phyloP scores from a whole-genome alignment of 2,113 vertebrate species.

The Lophochroa leadbeateri region DNA sequence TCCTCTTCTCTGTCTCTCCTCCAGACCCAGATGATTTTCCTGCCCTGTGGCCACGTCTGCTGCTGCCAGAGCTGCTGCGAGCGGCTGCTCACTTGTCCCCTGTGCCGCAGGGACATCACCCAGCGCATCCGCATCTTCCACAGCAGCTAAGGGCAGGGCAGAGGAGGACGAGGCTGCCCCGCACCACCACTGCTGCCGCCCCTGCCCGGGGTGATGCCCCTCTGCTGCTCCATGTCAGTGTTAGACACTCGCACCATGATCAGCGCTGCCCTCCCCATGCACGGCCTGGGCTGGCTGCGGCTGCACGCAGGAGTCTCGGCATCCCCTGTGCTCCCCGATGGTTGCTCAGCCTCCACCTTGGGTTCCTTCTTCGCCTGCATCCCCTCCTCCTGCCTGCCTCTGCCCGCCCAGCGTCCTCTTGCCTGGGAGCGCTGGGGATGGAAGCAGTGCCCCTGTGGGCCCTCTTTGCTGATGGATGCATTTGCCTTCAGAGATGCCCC shows the following conservation, averaged over 20 bases:
- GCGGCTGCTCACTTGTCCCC: conserved; percentile 82
- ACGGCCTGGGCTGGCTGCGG: neutral
- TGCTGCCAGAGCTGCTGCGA: conserved; percentile 88
- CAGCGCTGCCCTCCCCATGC: neutral
- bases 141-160: conserved; percentile 23
- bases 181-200: accelerated
- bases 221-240: neutral
- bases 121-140: conserved; percentile 88
- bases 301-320: neutral
- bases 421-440: neutral
- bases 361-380: accelerated
- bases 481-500: neutral
- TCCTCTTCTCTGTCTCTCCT: neutral
- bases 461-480: neutral
- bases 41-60: conserved; percentile 93
- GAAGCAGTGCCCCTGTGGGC: neutral
- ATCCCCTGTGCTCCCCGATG: accelerated
- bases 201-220: accelerated
- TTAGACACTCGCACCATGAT: accelerated
- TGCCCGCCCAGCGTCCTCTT: accelerated
- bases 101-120: conserved; percentile 84
- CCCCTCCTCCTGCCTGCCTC: neutral
- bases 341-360: neutral
- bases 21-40: conserved; percentile 90
- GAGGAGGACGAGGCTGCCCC: accelerated